Base-by-base conservation (phyloP, 2,113 vertebrate genomes). In the Gopherus evgoodei region DNA sequence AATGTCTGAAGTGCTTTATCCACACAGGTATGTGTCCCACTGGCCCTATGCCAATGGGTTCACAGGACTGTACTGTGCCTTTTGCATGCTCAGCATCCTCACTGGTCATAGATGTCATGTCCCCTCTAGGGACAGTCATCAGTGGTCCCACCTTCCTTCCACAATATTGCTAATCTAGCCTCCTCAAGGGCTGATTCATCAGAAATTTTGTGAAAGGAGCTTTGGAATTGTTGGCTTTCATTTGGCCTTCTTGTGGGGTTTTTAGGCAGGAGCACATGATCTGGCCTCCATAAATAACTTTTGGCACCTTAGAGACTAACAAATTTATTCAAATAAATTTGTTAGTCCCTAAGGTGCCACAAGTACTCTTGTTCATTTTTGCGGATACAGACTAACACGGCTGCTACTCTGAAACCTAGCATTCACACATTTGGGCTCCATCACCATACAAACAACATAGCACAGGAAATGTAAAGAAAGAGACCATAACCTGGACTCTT, bases 111-210 rank as follows among this genome's bases (percentile, higher is more conserved):
- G 19, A 76, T 49, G 56, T 86, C 42, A 35, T 0, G 0, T 89
- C 6, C 35, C 35, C 24, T 86, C 35, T 56, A 78, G 57, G 56
- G 86, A 42, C 0, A 0, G 5, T 81, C 83, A 65, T 0, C 59
- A 24, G 1, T 49, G 21, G 62, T 78, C n/a, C 11, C 14, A 52
- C 42, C 79, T 89, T 80, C 9, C 59, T 6, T 87, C 59, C 86
- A 56, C 49, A 86, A 8, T 0, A 0, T 62, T 81, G 31, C 35
- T 0, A 1, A 78, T 47, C 38, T 47, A 76, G 42, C 38, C 19
- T 38, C n/a, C 42, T 25, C 22, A 25, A 11, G 21, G 72, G 38
- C 62, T 52, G 38, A 29, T 88, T 81, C 38, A 47, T 76, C 59
- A 84, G 42, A 38, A 44, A 44, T 76, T 42, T 47, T 87, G 59